Percentiles rank a stretch among this genome's conserved stretches.
Evolutionary conservation across 2,797 vertebrate species (phyloP).

Genomic region (Paguma larvata): DNA sequence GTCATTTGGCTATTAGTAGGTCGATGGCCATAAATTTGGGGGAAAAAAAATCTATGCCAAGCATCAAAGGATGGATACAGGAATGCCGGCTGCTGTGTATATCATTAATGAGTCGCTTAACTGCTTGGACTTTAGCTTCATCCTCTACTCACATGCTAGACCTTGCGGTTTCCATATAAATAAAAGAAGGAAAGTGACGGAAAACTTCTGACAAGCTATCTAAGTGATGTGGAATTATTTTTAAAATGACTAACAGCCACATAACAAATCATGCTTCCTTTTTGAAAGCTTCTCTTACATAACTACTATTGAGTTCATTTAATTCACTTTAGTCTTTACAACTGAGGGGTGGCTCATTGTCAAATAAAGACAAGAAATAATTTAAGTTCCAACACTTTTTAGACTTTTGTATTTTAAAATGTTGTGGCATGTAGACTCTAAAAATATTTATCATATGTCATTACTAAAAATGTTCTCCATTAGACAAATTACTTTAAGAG

Average conservation of each 20-base stretch:
- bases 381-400: not conserved
- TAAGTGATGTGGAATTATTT: not conserved
- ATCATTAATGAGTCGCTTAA: not conserved
- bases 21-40: not conserved
- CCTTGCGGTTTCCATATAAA: not conserved
- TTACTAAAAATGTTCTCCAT: not conserved
- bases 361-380: slow-evolving; percentile 22
- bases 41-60: not conserved
- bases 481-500: slow-evolving; percentile 14
- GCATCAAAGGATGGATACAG: not conserved
- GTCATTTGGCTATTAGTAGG: not conserved
- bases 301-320: not conserved
- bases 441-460: slow-evolving; percentile 26
- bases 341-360: not conserved
- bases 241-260: not conserved
- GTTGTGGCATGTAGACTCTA: not conserved
- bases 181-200: not conserved
- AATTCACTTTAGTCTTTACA: slow-evolving; percentile 46
- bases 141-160: not conserved
- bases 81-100: not conserved
- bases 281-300: not conserved
- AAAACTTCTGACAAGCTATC: not conserved
- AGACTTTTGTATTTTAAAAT: slow-evolving; percentile 44
- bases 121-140: not conserved
- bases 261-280: slow-evolving; percentile 19